Conservation (phyloP, 2,113 vertebrate genomes). For the Notiomystis cincta region DNA sequence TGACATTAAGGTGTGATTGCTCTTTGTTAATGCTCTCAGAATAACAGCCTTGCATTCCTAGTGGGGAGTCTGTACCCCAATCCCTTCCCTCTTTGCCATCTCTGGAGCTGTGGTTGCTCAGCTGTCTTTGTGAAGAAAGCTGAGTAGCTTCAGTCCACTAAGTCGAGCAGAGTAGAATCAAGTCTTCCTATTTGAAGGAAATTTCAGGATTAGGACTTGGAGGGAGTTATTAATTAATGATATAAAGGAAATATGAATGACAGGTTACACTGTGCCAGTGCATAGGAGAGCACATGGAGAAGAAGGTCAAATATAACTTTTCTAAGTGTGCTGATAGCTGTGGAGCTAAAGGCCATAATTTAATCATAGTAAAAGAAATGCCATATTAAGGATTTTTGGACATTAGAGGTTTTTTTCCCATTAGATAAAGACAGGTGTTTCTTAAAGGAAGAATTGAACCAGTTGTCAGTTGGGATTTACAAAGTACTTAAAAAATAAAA, state of each 20-base stretch:
- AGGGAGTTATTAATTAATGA: not conserved
- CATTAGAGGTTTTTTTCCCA: accelerated
- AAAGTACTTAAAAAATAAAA: not conserved
- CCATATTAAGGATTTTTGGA: not conserved
- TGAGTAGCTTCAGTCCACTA: not conserved
- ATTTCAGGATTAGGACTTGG: not conserved
- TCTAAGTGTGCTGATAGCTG: not conserved
- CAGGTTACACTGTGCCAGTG: not conserved
- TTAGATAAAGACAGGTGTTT: not conserved
- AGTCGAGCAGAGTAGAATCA: not conserved
- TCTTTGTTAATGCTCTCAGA: not conserved
- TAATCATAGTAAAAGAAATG: not conserved
- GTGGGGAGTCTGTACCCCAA: not conserved
- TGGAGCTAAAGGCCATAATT: not conserved
- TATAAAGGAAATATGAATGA: not conserved
- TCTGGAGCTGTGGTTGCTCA: not conserved
- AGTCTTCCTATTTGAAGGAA: not conserved
- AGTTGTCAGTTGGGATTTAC: conserved; percentile 31
- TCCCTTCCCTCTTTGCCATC: not conserved
- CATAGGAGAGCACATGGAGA: not conserved
- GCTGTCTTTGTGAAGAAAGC: not conserved
- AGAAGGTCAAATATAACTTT: not conserved
- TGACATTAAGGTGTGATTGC: not conserved
- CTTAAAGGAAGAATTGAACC: not conserved
- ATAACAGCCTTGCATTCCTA: not conserved